These are phyloP conservation scores for Polydrusus tereticollis DNA, from an alignment of 2,888 invertebrate genomes.

Conservation along the genomic window DNA sequence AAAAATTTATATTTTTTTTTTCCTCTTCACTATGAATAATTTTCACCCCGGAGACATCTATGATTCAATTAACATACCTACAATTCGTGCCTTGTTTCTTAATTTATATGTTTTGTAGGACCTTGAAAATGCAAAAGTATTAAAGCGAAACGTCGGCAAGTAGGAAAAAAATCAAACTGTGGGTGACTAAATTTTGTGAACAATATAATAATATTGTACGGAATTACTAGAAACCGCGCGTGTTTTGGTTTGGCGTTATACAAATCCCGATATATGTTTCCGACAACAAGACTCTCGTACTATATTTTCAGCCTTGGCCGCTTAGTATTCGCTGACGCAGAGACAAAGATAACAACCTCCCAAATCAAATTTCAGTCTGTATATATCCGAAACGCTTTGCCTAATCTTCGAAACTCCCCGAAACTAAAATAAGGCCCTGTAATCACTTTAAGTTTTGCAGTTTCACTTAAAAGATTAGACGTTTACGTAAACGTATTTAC, in stretches of 20 bases:
- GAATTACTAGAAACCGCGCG: background rate
- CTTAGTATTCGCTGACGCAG: background rate
- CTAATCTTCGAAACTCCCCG: slow-evolving; percentile 25
- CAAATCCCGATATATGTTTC: background rate
- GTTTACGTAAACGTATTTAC: slow-evolving; percentile 48
- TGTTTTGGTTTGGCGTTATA: background rate
- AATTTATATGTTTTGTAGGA: too few relatives aligned
- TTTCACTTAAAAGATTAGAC: slow-evolving; percentile 47
- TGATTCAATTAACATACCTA: too few relatives aligned
- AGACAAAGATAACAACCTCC: slow-evolving; percentile 20
- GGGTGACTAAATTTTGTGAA: too few relatives aligned
- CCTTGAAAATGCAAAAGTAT: too few relatives aligned
- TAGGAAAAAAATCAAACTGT: too few relatives aligned
- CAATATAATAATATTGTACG: too few relatives aligned
- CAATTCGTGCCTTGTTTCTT: too few relatives aligned
- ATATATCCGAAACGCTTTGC: slow-evolving; percentile 15
- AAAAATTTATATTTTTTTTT: too few relatives aligned
- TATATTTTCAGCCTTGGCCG: background rate
- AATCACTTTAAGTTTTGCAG: slow-evolving; percentile 27
- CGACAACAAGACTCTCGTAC: background rate
- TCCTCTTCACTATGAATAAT: too few relatives aligned
- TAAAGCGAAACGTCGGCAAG: too few relatives aligned
- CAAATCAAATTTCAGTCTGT: slow-evolving; percentile 27
- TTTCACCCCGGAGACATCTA: too few relatives aligned
- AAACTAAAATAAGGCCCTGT: slow-evolving; percentile 31